Evolutionary conservation across 2,797 vertebrate species (phyloP), one percentile per base, ranked within the genome.

Genomic region (Eidolon dupreanum): DNA sequence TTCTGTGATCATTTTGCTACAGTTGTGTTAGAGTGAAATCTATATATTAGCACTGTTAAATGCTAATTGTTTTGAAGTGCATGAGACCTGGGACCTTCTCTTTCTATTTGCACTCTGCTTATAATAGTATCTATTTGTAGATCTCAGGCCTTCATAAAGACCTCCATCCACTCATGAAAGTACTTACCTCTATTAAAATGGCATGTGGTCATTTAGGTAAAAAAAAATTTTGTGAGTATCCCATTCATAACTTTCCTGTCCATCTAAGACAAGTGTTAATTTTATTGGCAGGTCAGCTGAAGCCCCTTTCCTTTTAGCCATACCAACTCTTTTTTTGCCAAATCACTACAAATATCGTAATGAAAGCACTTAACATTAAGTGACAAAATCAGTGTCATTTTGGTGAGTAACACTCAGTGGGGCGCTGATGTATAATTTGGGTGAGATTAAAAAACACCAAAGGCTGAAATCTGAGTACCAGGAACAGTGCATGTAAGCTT

Each of bases 121-220:
- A 96, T 97, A 96, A 68, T 93, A 96, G 84, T 97, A 93, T 95
- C 97, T 96, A 65, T 97, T 96, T 98, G 97, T 96, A 97, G 38
- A 11, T 87, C 91, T 97, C 93, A 96, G 96, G 97, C 78, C 68
- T 98, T 91, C 43, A 33, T 22, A 82, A 93, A 78, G 49, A 95
- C 75, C 74, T 97, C 70, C 79, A 79, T 89, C 74, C 70, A 83
- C 38, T 96, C 96, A 95, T 65, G 96, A 73, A 96, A 94, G 81
- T 95, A 85, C n/a, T 97, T 95, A 96, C 95, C 92, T 97, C 88
- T 86, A 77, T 70, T 95, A 95, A 90, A 96, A 71, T 74, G 20
- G 86, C 93, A 93, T 88, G 91, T 96, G 71, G 31, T 97, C 66
- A 41, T 97, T 95, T 96, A 81, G 97, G 82, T 97, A 53, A 93